These are phyloP conservation scores for Macrobrachium rosenbergii DNA, from an alignment of 1,140 invertebrate species.

Conservation along the genomic window DNA sequence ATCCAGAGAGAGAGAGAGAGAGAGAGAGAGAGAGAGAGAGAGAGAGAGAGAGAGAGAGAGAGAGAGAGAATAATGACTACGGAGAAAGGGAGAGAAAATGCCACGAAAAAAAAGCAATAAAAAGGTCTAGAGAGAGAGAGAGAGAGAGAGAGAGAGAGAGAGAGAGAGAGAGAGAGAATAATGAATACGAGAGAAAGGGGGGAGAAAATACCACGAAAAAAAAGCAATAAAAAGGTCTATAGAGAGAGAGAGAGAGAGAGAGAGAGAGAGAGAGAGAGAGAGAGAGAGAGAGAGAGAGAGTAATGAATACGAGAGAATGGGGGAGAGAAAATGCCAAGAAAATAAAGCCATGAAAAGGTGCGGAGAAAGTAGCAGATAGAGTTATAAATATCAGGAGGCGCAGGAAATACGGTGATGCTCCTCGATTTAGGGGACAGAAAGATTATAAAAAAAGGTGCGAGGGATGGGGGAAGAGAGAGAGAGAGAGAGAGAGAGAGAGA, in stretches of 20 bases:
- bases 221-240: no score
- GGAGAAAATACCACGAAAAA: no score
- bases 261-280: neutral
- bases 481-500: neutral
- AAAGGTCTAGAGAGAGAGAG: no score
- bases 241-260: neutral
- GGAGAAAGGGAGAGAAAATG: no score
- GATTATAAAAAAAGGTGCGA: neutral
- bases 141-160: no score
- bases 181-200: no score
- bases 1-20: no score
- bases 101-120: no score
- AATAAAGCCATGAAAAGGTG: neutral
- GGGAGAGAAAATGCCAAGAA: neutral
- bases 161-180: no score
- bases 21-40: no score
- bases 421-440: neutral
- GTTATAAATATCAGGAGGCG: neutral
- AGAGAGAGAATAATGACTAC: no score
- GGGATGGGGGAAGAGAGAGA: neutral
- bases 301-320: neutral
- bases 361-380: neutral
- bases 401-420: neutral
- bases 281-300: neutral
- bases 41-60: no score